Conservation (phyloP, 2,113 vertebrate genomes). For the Apus apus region DNA sequence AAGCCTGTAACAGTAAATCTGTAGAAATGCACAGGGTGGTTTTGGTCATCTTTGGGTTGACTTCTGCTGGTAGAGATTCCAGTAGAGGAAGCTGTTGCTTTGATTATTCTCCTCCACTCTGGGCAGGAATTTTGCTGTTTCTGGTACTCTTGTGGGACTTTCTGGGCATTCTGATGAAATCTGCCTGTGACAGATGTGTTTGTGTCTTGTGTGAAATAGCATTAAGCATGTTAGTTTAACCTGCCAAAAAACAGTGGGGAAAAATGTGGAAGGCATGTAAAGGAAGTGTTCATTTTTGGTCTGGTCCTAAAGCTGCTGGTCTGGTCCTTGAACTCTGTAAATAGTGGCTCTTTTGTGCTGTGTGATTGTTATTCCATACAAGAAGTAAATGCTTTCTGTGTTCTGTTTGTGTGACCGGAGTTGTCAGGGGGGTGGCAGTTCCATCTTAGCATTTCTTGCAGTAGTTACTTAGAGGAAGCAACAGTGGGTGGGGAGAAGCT, state of each 20-base stretch:
- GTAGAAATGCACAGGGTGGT: accelerated
- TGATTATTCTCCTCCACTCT: neutral
- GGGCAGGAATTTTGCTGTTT: neutral
- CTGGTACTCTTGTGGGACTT: neutral
- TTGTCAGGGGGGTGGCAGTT: neutral
- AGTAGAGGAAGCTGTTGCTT: neutral
- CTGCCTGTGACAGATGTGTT: neutral
- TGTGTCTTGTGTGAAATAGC: neutral
- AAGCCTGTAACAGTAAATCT: neutral
- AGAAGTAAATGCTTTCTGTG: neutral
- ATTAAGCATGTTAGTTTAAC: neutral
- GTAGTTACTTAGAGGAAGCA: constrained; percentile 17
- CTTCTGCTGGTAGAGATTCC: neutral
- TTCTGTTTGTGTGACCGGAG: neutral
- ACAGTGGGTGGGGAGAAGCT: neutral
- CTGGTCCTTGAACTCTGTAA: neutral
- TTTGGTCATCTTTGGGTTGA: neutral
- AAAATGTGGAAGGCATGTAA: neutral
- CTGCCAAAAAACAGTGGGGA: neutral
- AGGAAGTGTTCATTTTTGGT: neutral
- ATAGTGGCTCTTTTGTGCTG: neutral
- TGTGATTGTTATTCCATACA: neutral
- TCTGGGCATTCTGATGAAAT: neutral
- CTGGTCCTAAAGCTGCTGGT: neutral
- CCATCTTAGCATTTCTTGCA: neutral